These are phyloP conservation scores for Zosterops pallidus DNA, from an alignment of 2,113 vertebrate genomes.

Conservation along the genomic window DNA sequence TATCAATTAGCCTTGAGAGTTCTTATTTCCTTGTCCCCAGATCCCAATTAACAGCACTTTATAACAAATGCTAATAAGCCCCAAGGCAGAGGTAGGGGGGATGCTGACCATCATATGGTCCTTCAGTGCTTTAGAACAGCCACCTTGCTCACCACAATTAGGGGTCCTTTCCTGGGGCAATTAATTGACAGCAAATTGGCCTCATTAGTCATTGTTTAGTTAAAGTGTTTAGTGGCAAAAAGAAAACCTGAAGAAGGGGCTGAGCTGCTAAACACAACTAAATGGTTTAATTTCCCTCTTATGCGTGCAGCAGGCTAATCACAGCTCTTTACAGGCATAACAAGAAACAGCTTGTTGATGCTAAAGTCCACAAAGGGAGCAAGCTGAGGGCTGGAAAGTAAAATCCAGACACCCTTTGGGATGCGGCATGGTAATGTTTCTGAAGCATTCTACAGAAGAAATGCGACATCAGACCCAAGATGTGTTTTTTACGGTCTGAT, in stretches of 20 bases:
- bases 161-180: slow-evolving; percentile 55
- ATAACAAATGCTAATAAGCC: slow-evolving; percentile 38
- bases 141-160: slow-evolving; percentile 56
- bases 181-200: slow-evolving; percentile 65
- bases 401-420: slow-evolving; percentile 24
- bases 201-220: slow-evolving; percentile 66
- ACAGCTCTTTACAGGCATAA: slow-evolving; percentile 12
- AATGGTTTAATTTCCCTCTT: slow-evolving; percentile 47
- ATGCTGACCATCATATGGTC: slow-evolving; percentile 28
- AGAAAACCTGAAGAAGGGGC: slow-evolving; percentile 33
- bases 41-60: slow-evolving; percentile 68
- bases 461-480: not conserved
- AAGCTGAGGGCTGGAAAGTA: slow-evolving; percentile 15
- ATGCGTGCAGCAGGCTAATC: slow-evolving; percentile 56
- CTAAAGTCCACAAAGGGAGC: slow-evolving; percentile 1
- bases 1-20: slow-evolving; percentile 62
- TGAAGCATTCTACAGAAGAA: slow-evolving; percentile 20
- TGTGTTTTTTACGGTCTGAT: slow-evolving; percentile 26
- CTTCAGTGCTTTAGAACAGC: slow-evolving; percentile 45
- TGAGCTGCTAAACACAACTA: slow-evolving; percentile 33
- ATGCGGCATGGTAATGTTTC: not conserved
- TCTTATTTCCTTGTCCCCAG: slow-evolving; percentile 63
- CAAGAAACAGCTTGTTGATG: slow-evolving; percentile 52
- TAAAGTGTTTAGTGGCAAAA: slow-evolving; percentile 44
- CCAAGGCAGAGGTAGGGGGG: slow-evolving; percentile 41